Base-by-base conservation (phyloP, 2,888 invertebrate species). In the Abscondita cerata region DNA sequence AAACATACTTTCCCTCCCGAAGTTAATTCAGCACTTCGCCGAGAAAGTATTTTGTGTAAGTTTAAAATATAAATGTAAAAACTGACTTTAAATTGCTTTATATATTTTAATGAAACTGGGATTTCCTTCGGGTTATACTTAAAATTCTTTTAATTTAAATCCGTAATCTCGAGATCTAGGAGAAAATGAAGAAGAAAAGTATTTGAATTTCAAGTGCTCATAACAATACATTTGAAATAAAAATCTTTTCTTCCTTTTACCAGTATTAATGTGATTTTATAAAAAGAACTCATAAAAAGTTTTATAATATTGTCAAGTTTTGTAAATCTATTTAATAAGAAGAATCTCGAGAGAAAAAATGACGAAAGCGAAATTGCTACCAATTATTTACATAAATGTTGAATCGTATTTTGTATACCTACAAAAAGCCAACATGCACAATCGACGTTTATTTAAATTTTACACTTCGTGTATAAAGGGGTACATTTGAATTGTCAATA, bases 101-200 rank as follows among this genome's bases (percentile, higher is more conserved):
- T 72, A 73, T 73, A 72, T 73, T 72, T 73, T 72, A 72, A 72
- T 73, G 72, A 73, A 73, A 73, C 69, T 72, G 69, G 72, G 70
- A 67, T 72, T 71, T 69, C 71, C 71, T 71, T 56, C 68, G 68
- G 71, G 68, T 69, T 70, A 68, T 69, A 68, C 70, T 71, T 71
- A 71, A 71, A 70, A 68, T 70, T 70, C 70, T 70, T 70, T 71
- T 71, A 71, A 70, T 71, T 71, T 70, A 71, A 71, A 71, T 71
- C 71, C 68, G 68, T 69, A 70, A 71, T 69, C 68, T 69, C 63
- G 55, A 60, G 60, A 62, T 59, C 66, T 62, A 60, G 62, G 57
- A 64, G 64, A 62, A 62, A 64, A 65, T 62, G 63, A 68, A 68
- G 66, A 64, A 64, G 64, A 65, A 67, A 62, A 64, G 59, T 62